Evolutionary conservation across 2,797 vertebrate species (phyloP).

Genomic region (Vespertilio murinus): DNA sequence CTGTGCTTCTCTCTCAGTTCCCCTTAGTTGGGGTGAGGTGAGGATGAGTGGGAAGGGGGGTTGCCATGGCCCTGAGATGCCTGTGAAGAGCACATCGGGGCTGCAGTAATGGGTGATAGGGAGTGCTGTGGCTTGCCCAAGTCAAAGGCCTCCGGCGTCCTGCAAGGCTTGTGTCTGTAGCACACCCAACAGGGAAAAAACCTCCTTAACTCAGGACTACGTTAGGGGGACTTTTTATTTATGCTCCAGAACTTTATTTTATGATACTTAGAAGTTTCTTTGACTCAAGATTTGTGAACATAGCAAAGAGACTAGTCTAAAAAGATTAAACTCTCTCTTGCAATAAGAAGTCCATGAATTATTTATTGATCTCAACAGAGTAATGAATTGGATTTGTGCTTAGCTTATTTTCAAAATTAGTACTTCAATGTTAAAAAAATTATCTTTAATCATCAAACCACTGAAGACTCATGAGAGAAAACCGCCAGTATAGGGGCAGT

Average conservation of each 20-base stretch:
- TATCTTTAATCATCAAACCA: background rate
- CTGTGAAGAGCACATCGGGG: background rate
- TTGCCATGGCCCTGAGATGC: background rate
- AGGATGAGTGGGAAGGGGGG: background rate
- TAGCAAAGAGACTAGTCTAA: background rate
- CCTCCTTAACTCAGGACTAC: background rate
- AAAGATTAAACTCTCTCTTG: background rate
- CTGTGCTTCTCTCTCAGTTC: constrained; percentile 51
- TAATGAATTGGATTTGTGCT: background rate
- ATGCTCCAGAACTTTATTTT: background rate
- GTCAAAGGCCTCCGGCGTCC: background rate
- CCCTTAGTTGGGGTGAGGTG: background rate
- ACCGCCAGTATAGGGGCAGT: background rate
- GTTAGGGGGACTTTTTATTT: background rate
- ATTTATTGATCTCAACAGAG: background rate
- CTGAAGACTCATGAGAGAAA: background rate
- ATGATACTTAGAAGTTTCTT: background rate
- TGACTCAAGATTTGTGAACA: background rate
- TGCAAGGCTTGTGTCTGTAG: background rate
- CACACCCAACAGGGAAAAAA: background rate
- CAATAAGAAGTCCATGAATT: background rate
- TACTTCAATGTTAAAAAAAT: background rate
- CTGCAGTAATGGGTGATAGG: too few species aligned
- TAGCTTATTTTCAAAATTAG: background rate
- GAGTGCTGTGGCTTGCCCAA: background rate